These are phyloP conservation scores for Megalops cyprinoides DNA, from an alignment of 2,797 vertebrate genomes.

Conservation along the genomic window DNA sequence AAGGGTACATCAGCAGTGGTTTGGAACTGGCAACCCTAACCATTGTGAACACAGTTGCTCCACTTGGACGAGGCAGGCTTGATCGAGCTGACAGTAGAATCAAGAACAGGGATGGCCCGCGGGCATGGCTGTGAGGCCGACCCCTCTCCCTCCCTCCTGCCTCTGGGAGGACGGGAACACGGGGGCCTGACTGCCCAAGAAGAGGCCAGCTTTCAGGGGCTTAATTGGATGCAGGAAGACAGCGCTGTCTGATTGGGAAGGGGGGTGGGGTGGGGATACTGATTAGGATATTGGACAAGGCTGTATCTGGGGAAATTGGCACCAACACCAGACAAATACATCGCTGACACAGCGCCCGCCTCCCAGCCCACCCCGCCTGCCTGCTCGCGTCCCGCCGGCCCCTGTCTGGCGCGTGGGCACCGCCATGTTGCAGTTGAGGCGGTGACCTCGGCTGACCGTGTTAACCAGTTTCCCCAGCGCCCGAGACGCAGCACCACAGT, in stretches of 20 bases:
- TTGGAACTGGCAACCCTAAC: neutral
- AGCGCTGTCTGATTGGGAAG: neutral
- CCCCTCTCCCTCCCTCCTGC: neutral
- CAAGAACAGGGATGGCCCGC: neutral
- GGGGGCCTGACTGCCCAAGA: neutral
- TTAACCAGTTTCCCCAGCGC: neutral
- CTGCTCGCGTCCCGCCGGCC: neutral
- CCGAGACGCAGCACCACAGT: neutral
- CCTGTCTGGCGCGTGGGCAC: neutral
- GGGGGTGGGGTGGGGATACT: too few relatives aligned
- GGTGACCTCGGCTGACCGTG: neutral
- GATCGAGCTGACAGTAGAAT: neutral
- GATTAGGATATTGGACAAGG: neutral
- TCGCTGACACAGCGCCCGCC: neutral
- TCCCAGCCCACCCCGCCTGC: neutral
- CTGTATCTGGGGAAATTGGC: neutral
- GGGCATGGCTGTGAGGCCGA: neutral
- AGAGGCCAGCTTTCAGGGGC: slow-evolving; percentile 14
- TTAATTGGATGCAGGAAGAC: slow-evolving; percentile 36
- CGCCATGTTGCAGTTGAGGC: neutral
- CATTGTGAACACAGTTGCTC: neutral
- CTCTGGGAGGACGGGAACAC: neutral
- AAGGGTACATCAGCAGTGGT: too few relatives aligned
- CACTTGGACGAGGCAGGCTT: neutral
- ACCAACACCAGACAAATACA: neutral